These are phyloP conservation scores for Symphodus melops DNA, from an alignment of 2,113 vertebrate genomes.

Conservation along the genomic window DNA sequence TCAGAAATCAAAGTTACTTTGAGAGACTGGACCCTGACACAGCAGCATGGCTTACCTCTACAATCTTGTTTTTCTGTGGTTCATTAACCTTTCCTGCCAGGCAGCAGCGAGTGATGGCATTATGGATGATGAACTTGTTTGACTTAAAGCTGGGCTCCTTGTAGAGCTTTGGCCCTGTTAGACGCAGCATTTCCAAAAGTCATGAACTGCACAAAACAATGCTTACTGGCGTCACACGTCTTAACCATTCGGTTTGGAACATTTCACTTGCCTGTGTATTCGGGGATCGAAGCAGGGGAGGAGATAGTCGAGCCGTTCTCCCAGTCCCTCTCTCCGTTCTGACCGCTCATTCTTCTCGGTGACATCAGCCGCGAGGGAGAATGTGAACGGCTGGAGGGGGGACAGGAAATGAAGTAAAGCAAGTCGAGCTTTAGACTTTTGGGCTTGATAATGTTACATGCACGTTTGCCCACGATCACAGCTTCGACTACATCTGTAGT, in stretches of 20 bases:
- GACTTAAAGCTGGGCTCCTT: conserved; percentile 96
- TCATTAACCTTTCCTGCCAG: conserved; percentile 94
- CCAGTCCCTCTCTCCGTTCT: conserved; percentile 91
- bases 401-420: conserved; percentile 2
- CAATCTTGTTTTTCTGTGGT: conserved; percentile 92
- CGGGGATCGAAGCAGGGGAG: conserved; percentile 90
- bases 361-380: conserved; percentile 90
- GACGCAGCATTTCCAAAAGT: conserved; percentile 23
- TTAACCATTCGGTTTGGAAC: neutral
- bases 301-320: conserved; percentile 91
- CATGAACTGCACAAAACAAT: conserved; percentile 14
- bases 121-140: conserved; percentile 95
- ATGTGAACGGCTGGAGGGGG: conserved; percentile 81
- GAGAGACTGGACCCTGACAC: conserved; percentile 49
- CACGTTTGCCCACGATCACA: conserved; percentile 13
- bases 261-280: conserved; percentile 87
- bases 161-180: conserved; percentile 91
- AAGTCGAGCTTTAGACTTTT: conserved; percentile 1
- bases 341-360: conserved; percentile 82
- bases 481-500: neutral
- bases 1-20: neutral
- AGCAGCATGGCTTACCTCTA: conserved; percentile 84
- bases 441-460: conserved; percentile 4
- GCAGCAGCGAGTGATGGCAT: conserved; percentile 93
- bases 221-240: neutral